Conservation (phyloP, 2,797 vertebrate species). For the Myotis myotis region DNA sequence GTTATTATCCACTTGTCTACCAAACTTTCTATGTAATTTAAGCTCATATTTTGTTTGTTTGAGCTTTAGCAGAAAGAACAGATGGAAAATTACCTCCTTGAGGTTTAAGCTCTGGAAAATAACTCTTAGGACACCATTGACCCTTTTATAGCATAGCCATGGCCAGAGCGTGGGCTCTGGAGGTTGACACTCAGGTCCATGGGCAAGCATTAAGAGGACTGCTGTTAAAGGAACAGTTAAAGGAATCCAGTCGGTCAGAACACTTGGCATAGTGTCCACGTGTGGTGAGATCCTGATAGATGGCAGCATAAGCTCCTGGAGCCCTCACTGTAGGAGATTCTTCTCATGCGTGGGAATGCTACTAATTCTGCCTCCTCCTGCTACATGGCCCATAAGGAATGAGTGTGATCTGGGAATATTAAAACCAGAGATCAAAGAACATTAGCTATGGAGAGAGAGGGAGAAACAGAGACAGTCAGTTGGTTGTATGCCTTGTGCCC, state of each 20-base stretch:
- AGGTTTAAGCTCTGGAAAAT: slow-evolving; percentile 23
- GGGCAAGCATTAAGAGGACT: neutral
- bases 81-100: neutral
- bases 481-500: neutral
- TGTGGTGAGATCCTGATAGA: neutral
- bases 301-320: neutral
- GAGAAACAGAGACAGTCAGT: neutral
- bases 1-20: neutral
- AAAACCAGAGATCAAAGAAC: neutral
- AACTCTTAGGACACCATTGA: neutral
- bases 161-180: neutral
- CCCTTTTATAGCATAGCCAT: neutral
- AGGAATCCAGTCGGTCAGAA: neutral
- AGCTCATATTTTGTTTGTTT: neutral
- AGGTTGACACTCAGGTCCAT: neutral
- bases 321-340: neutral
- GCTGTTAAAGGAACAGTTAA: neutral
- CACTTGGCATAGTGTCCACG: neutral
- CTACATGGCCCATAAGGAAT: neutral
- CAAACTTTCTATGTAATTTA: neutral
- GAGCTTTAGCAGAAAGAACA: neutral
- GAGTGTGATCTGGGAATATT: neutral
- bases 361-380: neutral
- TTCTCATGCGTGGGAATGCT: neutral
- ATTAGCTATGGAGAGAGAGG: neutral